Evolutionary conservation across 2,888 invertebrate genomes (phyloP), one percentile per base, ranked within the genome.

Genomic region (Meandrusa payeni): DNA sequence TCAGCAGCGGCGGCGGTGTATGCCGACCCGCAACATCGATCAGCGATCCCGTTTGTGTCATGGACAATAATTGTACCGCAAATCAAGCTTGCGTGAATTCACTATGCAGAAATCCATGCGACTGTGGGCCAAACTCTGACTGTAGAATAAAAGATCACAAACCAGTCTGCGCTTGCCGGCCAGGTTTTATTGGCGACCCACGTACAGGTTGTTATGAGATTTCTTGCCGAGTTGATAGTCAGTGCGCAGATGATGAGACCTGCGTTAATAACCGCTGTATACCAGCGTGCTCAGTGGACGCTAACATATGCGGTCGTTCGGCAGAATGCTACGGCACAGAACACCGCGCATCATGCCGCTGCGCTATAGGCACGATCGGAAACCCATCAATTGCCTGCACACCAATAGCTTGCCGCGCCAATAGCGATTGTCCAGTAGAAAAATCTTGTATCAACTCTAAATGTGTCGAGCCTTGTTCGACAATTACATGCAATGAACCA

Each of bases 141-240:
- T 97, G 97, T 67, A 90, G 93, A 61, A 93, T 96, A 49, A 92
- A 91, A 72, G 91, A 94, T 62, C 97, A 97, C 64, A 95, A 95
- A 69, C 95, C 96, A 0, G 92, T 95, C 0, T 97, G 97, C 63
- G 93, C 95, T 0, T 97, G 97, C 70, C 90, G 90, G 47, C 91
- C 92, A 60, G 96, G 95, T 29, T 97, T 91, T 57, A 92, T 95
- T 50, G 97, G 97, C 39, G 95, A 95, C 69, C 94, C 96, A 15
- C 93, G 94, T 61, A 91, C 93, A 5, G 93, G 94, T 58, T 97
- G 97, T 69, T 89, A 91, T 26, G 91, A 91, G 75, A 89, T 93
- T 36, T 92, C 93, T 47, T 96, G 96, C 64, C 89, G 91, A 64
- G 90, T 91, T 13, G 91, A 95, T 59, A 89, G 90, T 20, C 95